A percentile compares a stretch with the other conserved stretches of the same genome.
phyloP scores from a whole-genome alignment of 2,888 invertebrate species.

The Heteropelma amictum region DNA sequence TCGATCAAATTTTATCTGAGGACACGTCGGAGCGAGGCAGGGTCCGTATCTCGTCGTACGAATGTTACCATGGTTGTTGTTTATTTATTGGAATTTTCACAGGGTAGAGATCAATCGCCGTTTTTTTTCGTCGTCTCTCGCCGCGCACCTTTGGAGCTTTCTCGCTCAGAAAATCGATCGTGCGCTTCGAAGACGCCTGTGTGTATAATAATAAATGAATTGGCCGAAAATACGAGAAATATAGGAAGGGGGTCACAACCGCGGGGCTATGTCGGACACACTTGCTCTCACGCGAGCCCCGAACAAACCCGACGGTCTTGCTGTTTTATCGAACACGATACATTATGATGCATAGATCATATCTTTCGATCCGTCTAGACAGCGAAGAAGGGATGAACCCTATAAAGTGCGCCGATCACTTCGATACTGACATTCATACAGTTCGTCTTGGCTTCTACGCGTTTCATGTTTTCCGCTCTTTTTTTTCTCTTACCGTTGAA shows the following conservation, averaged over 20 bases:
- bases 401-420: constrained; percentile 68
- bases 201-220: not conserved
- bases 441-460: constrained; percentile 57
- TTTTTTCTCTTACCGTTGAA: not conserved
- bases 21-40: not conserved
- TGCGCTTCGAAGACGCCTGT: constrained; percentile 3
- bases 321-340: constrained; percentile 74
- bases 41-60: not conserved
- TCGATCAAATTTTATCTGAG: constrained; percentile 8
- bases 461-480: not conserved
- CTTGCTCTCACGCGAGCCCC: constrained; percentile 31
- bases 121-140: constrained; percentile 10
- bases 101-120: not conserved
- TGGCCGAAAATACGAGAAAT: constrained; percentile 1
- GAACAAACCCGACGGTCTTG: constrained; percentile 13
- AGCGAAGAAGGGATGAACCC: constrained; percentile 71
- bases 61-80: not conserved
- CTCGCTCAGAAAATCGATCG: constrained; percentile 13
- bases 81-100: not conserved
- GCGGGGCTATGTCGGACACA: constrained; percentile 9
- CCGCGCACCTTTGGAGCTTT: constrained; percentile 18
- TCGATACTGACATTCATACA: constrained; percentile 63
- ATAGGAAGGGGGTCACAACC: constrained; percentile 22
- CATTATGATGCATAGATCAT: constrained; percentile 76
- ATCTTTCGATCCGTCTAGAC: constrained; percentile 76